phyloP scores from a whole-genome alignment of 2,113 vertebrate species.

The Sebastes schlegelii region DNA sequence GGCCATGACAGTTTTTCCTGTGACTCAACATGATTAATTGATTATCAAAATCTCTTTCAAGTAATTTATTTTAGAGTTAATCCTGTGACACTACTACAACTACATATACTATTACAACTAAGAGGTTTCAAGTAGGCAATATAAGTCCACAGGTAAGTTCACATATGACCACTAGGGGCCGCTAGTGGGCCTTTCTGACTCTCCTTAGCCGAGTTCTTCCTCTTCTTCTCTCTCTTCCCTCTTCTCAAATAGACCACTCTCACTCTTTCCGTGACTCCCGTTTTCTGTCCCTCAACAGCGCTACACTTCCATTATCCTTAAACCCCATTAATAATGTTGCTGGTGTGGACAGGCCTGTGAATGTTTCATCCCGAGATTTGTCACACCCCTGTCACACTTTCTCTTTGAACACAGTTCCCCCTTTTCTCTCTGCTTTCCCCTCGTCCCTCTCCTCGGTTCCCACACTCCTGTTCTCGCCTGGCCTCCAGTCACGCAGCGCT shows the following conservation, averaged over 20 bases:
- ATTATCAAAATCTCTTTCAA: not conserved
- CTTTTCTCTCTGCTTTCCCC: slow-evolving; percentile 9
- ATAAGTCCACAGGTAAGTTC: not conserved
- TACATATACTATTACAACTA: not conserved
- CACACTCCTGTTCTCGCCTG: slow-evolving; percentile 36
- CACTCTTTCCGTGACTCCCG: not conserved
- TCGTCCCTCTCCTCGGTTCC: slow-evolving; percentile 21
- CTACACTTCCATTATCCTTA: not conserved
- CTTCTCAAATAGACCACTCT: slow-evolving; percentile 27
- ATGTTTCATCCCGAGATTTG: not conserved
- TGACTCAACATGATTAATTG: no score
- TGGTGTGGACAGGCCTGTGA: not conserved
- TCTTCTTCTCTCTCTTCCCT: slow-evolving; percentile 12
- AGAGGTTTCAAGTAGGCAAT: not conserved
- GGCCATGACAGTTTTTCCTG: no score
- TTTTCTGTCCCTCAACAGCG: slow-evolving; percentile 4
- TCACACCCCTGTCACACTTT: slow-evolving; percentile 24
- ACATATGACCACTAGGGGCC: not conserved
- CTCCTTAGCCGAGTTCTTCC: slow-evolving; percentile 18
- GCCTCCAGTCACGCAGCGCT: slow-evolving; percentile 51
- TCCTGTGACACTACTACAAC: not conserved
- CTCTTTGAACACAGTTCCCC: slow-evolving; percentile 9
- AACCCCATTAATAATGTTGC: not conserved
- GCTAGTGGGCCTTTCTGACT: not conserved
- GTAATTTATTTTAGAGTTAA: not conserved